phyloP scores from a whole-genome alignment of 2,888 invertebrate genomes.

The Parnassius mnemosyne region DNA sequence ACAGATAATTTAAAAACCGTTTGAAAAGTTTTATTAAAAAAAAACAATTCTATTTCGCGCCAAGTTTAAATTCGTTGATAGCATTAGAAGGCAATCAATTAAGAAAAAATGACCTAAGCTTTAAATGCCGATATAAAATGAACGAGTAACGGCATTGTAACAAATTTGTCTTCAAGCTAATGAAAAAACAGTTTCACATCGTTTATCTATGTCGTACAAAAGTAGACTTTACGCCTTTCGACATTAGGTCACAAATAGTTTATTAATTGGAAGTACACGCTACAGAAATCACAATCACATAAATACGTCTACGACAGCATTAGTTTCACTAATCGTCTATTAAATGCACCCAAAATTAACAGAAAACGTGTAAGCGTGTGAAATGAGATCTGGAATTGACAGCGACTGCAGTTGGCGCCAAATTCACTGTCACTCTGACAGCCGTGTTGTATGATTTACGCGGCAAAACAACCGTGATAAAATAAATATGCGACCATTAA shows the following conservation, averaged over 20 bases:
- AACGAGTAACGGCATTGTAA: slow-evolving; percentile 29
- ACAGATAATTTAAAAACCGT: slow-evolving; percentile 35
- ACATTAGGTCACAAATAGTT: slow-evolving; percentile 40
- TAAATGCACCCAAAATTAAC: slow-evolving; percentile 52
- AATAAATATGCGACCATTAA: slow-evolving; percentile 55
- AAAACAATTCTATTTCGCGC: slow-evolving; percentile 29
- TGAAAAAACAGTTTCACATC: slow-evolving; percentile 31
- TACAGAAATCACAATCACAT: slow-evolving; percentile 43
- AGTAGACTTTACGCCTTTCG: slow-evolving; percentile 33
- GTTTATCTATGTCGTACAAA: slow-evolving; percentile 28
- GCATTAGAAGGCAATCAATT: slow-evolving; percentile 37
- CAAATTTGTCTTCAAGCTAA: slow-evolving; percentile 42
- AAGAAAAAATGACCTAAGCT: slow-evolving; percentile 31
- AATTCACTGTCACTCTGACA: slow-evolving; percentile 63
- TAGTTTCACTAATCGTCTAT: slow-evolving; percentile 53
- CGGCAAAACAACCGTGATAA: slow-evolving; percentile 44
- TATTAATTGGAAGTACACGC: slow-evolving; percentile 30
- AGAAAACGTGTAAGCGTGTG: slow-evolving; percentile 35
- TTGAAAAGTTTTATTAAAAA: slow-evolving; percentile 30
- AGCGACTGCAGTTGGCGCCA: slow-evolving; percentile 57
- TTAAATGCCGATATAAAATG: slow-evolving; percentile 30
- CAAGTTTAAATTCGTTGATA: slow-evolving; percentile 38
- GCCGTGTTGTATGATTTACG: slow-evolving; percentile 56
- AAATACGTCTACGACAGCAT: slow-evolving; percentile 54
- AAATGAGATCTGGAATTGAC: slow-evolving; percentile 43